phyloP scores from a whole-genome alignment of 2,888 invertebrate species.

The Mesodorylaimus sp. region DNA sequence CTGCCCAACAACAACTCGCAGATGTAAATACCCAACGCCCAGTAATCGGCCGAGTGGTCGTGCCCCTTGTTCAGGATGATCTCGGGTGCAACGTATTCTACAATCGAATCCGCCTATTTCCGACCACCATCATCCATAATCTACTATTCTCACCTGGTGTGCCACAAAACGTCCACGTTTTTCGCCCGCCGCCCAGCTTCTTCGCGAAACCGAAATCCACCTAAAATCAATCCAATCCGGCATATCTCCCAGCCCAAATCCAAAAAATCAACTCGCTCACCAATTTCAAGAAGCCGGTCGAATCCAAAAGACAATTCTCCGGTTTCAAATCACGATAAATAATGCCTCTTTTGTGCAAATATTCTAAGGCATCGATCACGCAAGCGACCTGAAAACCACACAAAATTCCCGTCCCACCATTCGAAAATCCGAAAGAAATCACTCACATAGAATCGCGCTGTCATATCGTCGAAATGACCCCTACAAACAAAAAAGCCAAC shows the following conservation, averaged over 20 bases:
- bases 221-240: slow-evolving; percentile 13
- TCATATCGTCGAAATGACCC: slow-evolving; percentile 64
- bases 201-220: slow-evolving; percentile 83
- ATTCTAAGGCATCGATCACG: slow-evolving; percentile 93
- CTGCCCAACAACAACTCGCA: slow-evolving; percentile 67
- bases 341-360: slow-evolving; percentile 83
- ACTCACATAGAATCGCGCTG: slow-evolving; percentile 84
- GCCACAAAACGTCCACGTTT: slow-evolving; percentile 87
- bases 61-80: slow-evolving; percentile 69
- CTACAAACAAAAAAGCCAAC: slow-evolving; percentile 14
- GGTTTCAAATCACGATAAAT: slow-evolving; percentile 59
- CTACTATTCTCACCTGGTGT: too few species aligned
- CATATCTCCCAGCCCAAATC: not conserved
- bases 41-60: slow-evolving; percentile 72
- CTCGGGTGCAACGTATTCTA: slow-evolving; percentile 40
- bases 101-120: too few species aligned
- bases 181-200: slow-evolving; percentile 52
- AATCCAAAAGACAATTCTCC: slow-evolving; percentile 83
- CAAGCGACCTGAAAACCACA: too few species aligned
- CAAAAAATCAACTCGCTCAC: slow-evolving; percentile 18
- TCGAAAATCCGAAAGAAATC: too few species aligned
- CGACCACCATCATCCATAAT: too few species aligned
- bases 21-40: slow-evolving; percentile 73
- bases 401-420: too few species aligned
- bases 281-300: slow-evolving; percentile 82